Evolutionary conservation across 2,888 invertebrate species (phyloP), one percentile per base, ranked within the genome.

Genomic region (Amphiduros pacificus): DNA sequence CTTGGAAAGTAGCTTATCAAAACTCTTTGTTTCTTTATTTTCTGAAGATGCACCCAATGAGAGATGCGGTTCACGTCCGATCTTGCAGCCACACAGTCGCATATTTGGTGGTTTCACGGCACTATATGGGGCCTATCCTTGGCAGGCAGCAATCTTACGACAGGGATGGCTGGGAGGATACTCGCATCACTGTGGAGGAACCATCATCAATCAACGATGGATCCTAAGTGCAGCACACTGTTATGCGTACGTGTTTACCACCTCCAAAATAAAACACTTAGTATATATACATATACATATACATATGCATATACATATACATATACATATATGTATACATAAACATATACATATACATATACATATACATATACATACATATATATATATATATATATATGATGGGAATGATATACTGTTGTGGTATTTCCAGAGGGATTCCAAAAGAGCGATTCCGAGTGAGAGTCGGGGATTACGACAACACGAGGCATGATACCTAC

Each of bases 381-480:
- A n/a, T n/a, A n/a, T n/a, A n/a, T n/a, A n/a, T n/a, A n/a, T n/a
- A n/a, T n/a, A n/a, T n/a, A n/a, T n/a, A n/a, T n/a, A n/a, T n/a
- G n/a, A n/a, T n/a, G n/a, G n/a, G n/a, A n/a, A n/a, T n/a, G n/a
- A n/a, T n/a, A n/a, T n/a, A n/a, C n/a, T n/a, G n/a, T n/a, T n/a
- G n/a, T n/a, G n/a, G n/a, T n/a, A n/a, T n/a, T n/a, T n/a, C n/a
- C n/a, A n/a, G n/a, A n/a, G n/a, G n/a, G n/a, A n/a, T n/a, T n/a
- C n/a, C n/a, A n/a, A n/a, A n/a, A n/a, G 87, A 86, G 6, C 85
- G 87, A 0, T 90, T 90, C 74, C 84, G 89, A 54, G 84, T 92
- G 0, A 86, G 90, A 0, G 87, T 90, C 51, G 92, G 91, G 0
- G 91, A 92, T 82, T 90, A 89, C 75, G 88, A 91, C 75, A 81